Percentiles rank a stretch among this genome's conserved stretches.
These are phyloP conservation scores for Cheirogaleus major DNA, from an alignment of 2,797 vertebrate genomes.

Conservation along the genomic window DNA sequence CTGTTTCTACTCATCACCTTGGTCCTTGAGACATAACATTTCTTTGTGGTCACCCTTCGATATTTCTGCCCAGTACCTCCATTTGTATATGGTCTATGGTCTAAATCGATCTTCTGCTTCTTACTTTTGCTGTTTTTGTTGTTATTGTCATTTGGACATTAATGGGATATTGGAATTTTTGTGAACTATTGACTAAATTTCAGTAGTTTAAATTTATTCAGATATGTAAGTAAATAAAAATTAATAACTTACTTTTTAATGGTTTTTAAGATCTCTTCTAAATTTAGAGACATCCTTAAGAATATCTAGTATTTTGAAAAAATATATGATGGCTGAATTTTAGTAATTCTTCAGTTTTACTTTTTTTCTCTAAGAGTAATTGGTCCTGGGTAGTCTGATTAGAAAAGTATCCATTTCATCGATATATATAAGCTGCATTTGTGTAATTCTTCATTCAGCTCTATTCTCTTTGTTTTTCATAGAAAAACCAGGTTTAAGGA, in stretches of 20 bases:
- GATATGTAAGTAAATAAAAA: neutral
- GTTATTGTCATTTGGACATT: neutral
- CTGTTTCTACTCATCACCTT: neutral
- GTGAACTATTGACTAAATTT: neutral
- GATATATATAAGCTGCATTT: neutral
- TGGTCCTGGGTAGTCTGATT: neutral
- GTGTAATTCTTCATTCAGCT: neutral
- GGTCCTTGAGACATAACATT: neutral
- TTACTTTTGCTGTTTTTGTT: neutral
- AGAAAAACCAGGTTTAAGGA: neutral
- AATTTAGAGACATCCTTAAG: neutral
- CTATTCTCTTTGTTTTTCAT: neutral
- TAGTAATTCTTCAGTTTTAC: neutral
- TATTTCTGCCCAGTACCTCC: accelerated
- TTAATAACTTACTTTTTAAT: neutral
- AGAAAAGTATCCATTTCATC: neutral
- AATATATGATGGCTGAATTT: neutral
- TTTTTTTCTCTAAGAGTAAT: neutral
- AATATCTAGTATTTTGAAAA: neutral
- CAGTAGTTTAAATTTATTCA: neutral
- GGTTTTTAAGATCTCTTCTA: neutral
- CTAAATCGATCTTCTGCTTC: neutral
- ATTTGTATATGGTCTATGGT: neutral
- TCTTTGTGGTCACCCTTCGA: neutral
- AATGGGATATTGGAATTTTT: neutral